Conservation (phyloP, 1,140 invertebrate genomes). For the Drosophila rufa region DNA sequence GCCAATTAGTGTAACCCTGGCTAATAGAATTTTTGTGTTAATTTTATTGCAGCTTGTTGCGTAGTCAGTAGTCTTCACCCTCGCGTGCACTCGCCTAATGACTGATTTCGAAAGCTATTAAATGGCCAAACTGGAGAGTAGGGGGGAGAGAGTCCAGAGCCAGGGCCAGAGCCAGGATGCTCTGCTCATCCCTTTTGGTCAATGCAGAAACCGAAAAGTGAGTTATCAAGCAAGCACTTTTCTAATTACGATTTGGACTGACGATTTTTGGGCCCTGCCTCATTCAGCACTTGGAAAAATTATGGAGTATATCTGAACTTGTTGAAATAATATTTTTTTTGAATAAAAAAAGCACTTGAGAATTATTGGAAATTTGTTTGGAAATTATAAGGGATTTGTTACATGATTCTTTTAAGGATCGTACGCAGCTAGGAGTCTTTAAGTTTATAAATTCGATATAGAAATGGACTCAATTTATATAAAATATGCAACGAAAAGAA, state of each 20-base stretch:
- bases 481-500: background rate
- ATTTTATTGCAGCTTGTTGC: constrained; percentile 53
- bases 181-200: constrained; percentile 13
- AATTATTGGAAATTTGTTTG: background rate
- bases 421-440: background rate
- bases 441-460: background rate
- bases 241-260: constrained; percentile 73
- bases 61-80: constrained; percentile 8
- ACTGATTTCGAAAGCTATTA: constrained; percentile 66
- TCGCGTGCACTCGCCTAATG: constrained; percentile 45
- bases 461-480: background rate
- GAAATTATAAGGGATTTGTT: background rate
- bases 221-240: constrained; percentile 81
- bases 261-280: constrained; percentile 21
- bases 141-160: background rate
- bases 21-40: constrained; percentile 69
- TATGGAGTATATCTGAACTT: background rate
- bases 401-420: background rate
- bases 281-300: constrained; percentile 9
- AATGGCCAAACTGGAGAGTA: constrained; percentile 17
- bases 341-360: too few relatives aligned
- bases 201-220: constrained; percentile 52
- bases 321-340: background rate
- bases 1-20: constrained; percentile 60
- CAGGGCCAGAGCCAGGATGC: constrained; percentile 6